Evolutionary conservation across 2,888 invertebrate species (phyloP).

Genomic region (Bombylius discolor): DNA sequence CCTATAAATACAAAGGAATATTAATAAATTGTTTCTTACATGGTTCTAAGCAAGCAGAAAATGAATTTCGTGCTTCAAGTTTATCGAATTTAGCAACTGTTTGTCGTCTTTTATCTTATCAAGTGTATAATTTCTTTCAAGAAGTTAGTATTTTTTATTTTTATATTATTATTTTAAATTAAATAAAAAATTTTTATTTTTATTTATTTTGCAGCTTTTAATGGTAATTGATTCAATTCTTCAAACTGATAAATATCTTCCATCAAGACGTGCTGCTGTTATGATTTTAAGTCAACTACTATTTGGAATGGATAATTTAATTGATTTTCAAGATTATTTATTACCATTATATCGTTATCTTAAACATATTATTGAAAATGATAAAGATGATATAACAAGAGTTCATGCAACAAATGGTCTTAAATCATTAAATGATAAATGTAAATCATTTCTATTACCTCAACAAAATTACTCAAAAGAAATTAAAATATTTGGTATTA

Average conservation of each 20-base stretch:
- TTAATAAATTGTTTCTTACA: slow-evolving; percentile 30
- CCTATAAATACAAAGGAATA: slow-evolving; percentile 29
- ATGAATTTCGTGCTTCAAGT: slow-evolving; percentile 33
- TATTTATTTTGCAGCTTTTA: slow-evolving; percentile 14
- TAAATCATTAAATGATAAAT: slow-evolving; percentile 26
- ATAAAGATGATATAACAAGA: slow-evolving; percentile 27
- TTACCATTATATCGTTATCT: slow-evolving; percentile 31
- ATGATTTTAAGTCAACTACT: slow-evolving; percentile 30
- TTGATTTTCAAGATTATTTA: slow-evolving; percentile 30
- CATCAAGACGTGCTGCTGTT: slow-evolving; percentile 31
- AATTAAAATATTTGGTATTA: slow-evolving; percentile 29
- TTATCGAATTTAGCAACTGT: slow-evolving; percentile 32
- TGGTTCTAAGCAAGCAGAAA: slow-evolving; percentile 23
- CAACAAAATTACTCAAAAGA: slow-evolving; percentile 24
- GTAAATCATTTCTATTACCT: slow-evolving; percentile 22
- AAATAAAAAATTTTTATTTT: neutral
- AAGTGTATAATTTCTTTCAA: slow-evolving; percentile 32
- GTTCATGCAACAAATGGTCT: slow-evolving; percentile 32
- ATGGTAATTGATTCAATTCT: slow-evolving; percentile 26
- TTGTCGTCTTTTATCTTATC: slow-evolving; percentile 28
- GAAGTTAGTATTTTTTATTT: slow-evolving; percentile 20
- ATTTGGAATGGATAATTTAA: slow-evolving; percentile 29
- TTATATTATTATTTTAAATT: neutral
- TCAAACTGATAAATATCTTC: slow-evolving; percentile 26
- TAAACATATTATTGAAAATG: slow-evolving; percentile 22